These are phyloP conservation scores for Pandion haliaetus DNA, from an alignment of 2,113 vertebrate genomes.

Conservation along the genomic window DNA sequence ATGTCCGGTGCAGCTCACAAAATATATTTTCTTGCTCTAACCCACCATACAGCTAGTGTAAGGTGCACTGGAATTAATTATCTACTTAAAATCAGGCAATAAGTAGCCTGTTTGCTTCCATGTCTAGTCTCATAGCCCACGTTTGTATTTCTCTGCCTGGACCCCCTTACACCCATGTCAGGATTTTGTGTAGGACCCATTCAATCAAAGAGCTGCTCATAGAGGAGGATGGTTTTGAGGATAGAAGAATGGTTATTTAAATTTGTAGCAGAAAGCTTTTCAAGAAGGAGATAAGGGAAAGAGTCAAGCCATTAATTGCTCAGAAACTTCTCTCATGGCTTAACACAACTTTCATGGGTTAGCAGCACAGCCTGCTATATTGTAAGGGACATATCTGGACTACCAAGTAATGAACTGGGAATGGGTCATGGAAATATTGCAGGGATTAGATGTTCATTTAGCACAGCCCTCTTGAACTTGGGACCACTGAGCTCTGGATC, in stretches of 20 bases:
- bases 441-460: background rate
- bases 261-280: background rate
- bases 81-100: background rate
- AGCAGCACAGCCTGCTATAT: background rate
- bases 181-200: background rate
- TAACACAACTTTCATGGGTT: background rate
- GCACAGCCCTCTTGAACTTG: background rate
- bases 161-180: fast-evolving
- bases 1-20: background rate
- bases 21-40: background rate
- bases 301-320: background rate
- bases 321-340: background rate
- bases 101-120: background rate
- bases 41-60: background rate
- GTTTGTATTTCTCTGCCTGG: background rate
- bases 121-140: background rate
- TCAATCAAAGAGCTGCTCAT: background rate
- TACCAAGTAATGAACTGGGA: background rate
- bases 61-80: background rate
- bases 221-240: background rate
- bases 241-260: background rate
- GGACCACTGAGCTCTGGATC: background rate
- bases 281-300: background rate
- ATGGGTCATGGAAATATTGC: background rate
- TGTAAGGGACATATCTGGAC: background rate